Conservation (phyloP, 2,113 vertebrate species). For the Podilymbus podiceps region DNA sequence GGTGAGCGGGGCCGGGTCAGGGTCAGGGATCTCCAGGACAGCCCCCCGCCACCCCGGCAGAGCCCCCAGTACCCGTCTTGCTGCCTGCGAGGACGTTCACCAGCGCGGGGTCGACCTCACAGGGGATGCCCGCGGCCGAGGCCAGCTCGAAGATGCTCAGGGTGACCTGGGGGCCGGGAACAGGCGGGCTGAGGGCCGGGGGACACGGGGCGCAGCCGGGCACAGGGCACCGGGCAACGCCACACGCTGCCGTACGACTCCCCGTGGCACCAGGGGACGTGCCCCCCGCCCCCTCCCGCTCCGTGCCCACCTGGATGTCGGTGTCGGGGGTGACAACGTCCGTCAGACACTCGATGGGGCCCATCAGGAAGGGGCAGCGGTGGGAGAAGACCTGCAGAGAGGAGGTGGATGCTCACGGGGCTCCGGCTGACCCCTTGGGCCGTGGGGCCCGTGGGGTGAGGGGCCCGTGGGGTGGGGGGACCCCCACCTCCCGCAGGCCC, state of each 20-base stretch:
- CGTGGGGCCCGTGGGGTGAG: neutral
- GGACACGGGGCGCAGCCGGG: neutral
- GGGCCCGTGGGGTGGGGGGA: fast-evolving
- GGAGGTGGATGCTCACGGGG: neutral
- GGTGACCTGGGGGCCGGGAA: conserved; percentile 74
- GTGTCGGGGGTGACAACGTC: conserved; percentile 80
- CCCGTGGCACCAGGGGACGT: too few relatives aligned
- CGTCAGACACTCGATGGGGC: conserved; percentile 81
- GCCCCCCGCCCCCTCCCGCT: too few relatives aligned
- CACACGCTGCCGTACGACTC: neutral
- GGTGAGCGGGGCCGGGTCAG: too few relatives aligned
- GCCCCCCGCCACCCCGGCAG: neutral
- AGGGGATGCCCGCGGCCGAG: conserved; percentile 83
- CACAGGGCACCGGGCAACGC: neutral
- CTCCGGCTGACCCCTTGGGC: neutral
- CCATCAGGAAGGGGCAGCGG: conserved; percentile 87
- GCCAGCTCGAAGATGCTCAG: conserved; percentile 87
- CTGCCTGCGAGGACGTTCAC: conserved; percentile 78
- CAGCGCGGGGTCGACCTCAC: conserved; percentile 86
- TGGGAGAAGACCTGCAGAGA: conserved; percentile 78
- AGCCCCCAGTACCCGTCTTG: conserved; percentile 78
- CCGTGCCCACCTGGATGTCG: conserved; percentile 85
- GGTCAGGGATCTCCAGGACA: neutral
- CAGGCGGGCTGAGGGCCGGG: neutral
- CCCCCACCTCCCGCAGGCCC: conserved; percentile 83